Evolutionary conservation across 2,113 vertebrate genomes (phyloP).

Genomic region (Motacilla alba): DNA sequence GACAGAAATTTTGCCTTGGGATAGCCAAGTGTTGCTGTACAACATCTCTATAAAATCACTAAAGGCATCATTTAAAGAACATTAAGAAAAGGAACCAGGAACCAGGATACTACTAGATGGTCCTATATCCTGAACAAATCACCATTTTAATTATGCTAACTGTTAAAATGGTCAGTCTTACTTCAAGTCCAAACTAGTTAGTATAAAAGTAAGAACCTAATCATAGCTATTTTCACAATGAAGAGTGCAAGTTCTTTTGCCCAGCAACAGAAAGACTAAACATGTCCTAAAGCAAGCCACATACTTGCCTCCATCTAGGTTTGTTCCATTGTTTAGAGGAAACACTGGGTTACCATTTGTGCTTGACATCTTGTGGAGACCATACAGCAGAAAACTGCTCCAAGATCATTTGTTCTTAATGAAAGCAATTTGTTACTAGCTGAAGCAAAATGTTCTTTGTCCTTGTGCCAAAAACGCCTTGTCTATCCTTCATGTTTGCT

Average conservation of each 20-base stretch:
- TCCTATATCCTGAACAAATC: not conserved
- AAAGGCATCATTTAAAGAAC: not conserved
- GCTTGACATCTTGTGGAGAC: not conserved
- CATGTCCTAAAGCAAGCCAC: not conserved
- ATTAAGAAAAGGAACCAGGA: not conserved
- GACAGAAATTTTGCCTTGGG: not conserved
- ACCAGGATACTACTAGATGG: not conserved
- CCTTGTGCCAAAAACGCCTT: conserved; percentile 48
- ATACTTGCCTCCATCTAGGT: not conserved
- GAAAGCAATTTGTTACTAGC: conserved; percentile 69
- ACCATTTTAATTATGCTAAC: not conserved
- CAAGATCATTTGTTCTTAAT: conserved; percentile 67
- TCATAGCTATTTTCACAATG: not conserved
- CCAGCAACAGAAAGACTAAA: not conserved
- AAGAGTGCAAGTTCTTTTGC: not conserved
- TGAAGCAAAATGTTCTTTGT: conserved; percentile 63
- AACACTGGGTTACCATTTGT: not conserved
- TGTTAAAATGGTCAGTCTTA: not conserved
- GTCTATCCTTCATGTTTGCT: conserved; percentile 4
- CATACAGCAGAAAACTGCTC: conserved; percentile 49
- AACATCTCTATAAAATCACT: not conserved
- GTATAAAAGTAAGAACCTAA: not conserved
- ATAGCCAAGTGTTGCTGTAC: not conserved
- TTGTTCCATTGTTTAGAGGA: conserved; percentile 5
- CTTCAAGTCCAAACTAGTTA: not conserved